Conservation (phyloP, 1,140 invertebrate species). For the Hormaphis cornu region DNA sequence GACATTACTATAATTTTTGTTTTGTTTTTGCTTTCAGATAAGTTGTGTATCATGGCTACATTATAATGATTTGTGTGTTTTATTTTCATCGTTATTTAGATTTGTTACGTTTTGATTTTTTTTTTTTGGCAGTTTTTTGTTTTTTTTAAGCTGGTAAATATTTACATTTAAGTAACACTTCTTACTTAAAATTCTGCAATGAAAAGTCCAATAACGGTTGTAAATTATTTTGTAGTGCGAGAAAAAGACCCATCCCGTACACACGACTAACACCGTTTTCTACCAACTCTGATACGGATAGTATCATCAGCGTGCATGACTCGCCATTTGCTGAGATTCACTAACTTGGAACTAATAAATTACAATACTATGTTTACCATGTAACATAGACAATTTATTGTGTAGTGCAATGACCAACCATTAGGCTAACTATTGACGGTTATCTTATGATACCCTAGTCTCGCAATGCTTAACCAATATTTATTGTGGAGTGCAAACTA, state of each 20-base stretch:
- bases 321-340: slow-evolving; percentile 15
- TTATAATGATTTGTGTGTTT: slow-evolving; percentile 23
- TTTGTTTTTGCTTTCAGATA: slow-evolving; percentile 22
- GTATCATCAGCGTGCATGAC: slow-evolving; percentile 29
- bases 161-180: slow-evolving; percentile 6
- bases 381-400: background rate
- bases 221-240: slow-evolving; percentile 36
- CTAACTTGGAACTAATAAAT: slow-evolving; percentile 14
- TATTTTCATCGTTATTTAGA: slow-evolving; percentile 18
- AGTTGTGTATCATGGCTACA: background rate
- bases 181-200: background rate
- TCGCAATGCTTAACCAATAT: too few species aligned
- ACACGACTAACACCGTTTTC: slow-evolving; percentile 36
- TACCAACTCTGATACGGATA: slow-evolving; percentile 30
- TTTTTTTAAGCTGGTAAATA: slow-evolving; percentile 29
- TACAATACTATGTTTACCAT: background rate
- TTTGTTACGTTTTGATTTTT: slow-evolving; percentile 18
- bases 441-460: background rate
- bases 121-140: slow-evolving; percentile 28
- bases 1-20: background rate
- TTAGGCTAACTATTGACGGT: background rate
- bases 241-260: slow-evolving; percentile 38
- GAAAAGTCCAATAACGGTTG: slow-evolving; percentile 11
- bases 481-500: background rate
- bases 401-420: slow-evolving; percentile 20